Percentiles rank a stretch among this genome's conserved stretches.
These are phyloP conservation scores for Lateolabrax maculatus DNA, from an alignment of 2,797 vertebrate species.

Conservation along the genomic window DNA sequence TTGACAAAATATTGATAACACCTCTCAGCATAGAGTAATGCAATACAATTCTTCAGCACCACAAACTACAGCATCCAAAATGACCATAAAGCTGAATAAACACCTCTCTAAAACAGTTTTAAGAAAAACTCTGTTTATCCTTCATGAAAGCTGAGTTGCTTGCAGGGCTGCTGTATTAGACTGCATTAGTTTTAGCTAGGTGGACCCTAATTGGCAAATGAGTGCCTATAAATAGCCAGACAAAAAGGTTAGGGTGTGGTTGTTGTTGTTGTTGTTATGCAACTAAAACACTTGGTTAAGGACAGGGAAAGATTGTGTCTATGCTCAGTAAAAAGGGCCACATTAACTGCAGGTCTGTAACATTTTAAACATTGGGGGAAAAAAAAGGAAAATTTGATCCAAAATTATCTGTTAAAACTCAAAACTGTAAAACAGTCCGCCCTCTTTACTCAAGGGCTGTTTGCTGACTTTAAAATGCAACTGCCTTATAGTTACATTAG, in stretches of 20 bases:
- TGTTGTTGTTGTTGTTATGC: too few species aligned
- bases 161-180: background rate
- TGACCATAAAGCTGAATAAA: background rate
- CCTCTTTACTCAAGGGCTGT: background rate
- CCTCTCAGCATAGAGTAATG: constrained; percentile 1
- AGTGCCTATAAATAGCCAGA: background rate
- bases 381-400: background rate
- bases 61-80: background rate
- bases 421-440: background rate
- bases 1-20: background rate
- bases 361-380: too few species aligned
- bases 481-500: background rate
- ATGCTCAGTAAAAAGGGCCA: background rate
- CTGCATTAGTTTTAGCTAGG: background rate
- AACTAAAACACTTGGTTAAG: background rate
- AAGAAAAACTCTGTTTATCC: background rate
- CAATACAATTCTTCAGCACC: background rate
- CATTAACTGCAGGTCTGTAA: background rate
- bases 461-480: background rate
- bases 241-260: background rate
- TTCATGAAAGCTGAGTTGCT: background rate
- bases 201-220: background rate
- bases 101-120: background rate
- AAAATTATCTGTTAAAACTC: too few species aligned
- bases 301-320: background rate